Conservation (phyloP, 2,797 vertebrate species). For the Eulemur rubriventer region DNA sequence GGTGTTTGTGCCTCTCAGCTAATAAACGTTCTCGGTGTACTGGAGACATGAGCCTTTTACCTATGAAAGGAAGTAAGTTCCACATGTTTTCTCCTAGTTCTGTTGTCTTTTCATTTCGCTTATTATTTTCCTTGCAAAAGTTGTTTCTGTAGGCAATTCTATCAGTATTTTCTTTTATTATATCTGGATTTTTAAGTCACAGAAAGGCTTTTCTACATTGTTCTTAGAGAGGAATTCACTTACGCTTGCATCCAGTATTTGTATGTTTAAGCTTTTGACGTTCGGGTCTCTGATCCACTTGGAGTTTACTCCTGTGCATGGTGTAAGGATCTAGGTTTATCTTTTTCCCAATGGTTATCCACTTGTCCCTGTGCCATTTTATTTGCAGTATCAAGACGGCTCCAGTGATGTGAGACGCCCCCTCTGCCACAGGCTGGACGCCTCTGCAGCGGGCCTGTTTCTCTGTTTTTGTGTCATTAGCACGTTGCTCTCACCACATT, state of each 20-base stretch:
- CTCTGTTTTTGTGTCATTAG: neutral
- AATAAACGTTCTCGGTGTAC: too few relatives aligned
- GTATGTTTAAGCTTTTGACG: fast-evolving
- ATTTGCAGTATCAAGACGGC: fast-evolving
- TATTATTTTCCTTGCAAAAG: neutral
- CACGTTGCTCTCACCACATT: too few relatives aligned
- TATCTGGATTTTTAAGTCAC: neutral
- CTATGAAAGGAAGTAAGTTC: fast-evolving
- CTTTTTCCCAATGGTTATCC: neutral
- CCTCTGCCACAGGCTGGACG: neutral
- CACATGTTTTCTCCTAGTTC: neutral
- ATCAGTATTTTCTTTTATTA: fast-evolving
- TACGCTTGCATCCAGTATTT: fast-evolving
- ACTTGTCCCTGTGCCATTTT: fast-evolving
- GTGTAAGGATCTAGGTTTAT: neutral
- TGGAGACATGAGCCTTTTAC: neutral
- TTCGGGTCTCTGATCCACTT: fast-evolving
- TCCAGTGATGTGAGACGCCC: fast-evolving
- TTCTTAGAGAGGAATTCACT: neutral
- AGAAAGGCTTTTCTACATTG: neutral
- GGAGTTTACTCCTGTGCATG: neutral
- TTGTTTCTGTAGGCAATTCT: fast-evolving
- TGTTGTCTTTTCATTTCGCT: neutral
- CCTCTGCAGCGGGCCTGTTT: fast-evolving
- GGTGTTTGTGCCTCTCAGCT: neutral